These are phyloP conservation scores for Baryphthengus martii DNA, from an alignment of 2,113 vertebrate genomes.

Conservation along the genomic window DNA sequence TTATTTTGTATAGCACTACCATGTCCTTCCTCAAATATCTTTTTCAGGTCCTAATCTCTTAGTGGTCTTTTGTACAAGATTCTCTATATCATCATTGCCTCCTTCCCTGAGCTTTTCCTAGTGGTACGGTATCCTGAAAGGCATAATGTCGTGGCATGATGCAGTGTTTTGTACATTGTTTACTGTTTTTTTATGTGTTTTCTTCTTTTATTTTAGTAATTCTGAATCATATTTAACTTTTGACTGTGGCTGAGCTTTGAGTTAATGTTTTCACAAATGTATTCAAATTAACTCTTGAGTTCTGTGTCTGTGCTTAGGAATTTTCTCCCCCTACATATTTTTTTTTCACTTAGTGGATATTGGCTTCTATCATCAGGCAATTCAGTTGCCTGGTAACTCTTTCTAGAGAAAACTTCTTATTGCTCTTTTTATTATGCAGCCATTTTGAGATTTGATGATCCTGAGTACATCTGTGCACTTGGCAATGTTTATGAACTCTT, in stretches of 20 bases:
- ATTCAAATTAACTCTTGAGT: neutral
- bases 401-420: neutral
- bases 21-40: neutral
- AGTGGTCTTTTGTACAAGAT: neutral
- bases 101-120: neutral
- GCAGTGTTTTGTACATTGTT: neutral
- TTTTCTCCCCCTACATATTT: neutral
- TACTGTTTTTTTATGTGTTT: neutral
- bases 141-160: neutral
- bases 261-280: neutral
- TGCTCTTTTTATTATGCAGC: neutral
- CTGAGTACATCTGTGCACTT: neutral
- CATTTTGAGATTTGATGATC: neutral
- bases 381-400: neutral
- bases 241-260: neutral
- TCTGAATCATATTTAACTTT: neutral
- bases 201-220: neutral
- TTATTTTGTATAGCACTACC: neutral
- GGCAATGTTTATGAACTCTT: neutral
- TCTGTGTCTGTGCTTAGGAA: neutral
- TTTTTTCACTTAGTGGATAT: neutral
- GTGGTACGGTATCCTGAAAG: neutral
- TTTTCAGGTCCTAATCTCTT: neutral
- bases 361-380: neutral
- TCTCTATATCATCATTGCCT: rapidly evolving